Percentiles rank a stretch among this genome's conserved stretches.
phyloP scores from a whole-genome alignment of 2,888 invertebrate genomes.

The Orthosia incerta region DNA sequence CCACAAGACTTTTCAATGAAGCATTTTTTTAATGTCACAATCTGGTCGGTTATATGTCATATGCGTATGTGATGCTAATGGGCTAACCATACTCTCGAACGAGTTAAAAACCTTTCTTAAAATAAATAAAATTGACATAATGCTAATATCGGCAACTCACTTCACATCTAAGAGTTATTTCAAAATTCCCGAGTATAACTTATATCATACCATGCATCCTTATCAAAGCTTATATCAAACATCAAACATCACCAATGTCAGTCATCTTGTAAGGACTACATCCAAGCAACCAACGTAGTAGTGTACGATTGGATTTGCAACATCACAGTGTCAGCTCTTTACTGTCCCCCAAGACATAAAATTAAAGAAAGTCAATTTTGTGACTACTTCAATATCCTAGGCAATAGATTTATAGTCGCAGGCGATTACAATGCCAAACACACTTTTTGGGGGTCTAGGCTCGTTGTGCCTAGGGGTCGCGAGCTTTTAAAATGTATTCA shows the following conservation, averaged over 20 bases:
- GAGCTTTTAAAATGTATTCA: not conserved
- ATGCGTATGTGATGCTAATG: constrained; percentile 7
- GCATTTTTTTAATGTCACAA: too few species aligned
- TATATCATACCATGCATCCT: too few species aligned
- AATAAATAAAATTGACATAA: constrained; percentile 6
- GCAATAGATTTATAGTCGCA: not conserved
- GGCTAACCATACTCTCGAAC: constrained; percentile 2
- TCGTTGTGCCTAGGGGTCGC: too few species aligned
- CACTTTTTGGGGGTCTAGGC: not conserved
- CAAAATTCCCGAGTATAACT: too few species aligned
- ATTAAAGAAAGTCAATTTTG: not conserved
- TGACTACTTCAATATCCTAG: not conserved
- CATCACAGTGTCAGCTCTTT: not conserved
- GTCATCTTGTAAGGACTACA: not conserved
- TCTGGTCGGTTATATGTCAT: not conserved
- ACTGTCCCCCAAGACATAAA: too few species aligned
- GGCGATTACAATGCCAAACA: not conserved
- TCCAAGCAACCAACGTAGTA: not conserved
- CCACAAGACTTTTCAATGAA: too few species aligned
- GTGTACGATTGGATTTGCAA: not conserved
- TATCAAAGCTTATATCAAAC: not conserved
- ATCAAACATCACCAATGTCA: too few species aligned
- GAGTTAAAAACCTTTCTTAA: constrained; percentile 7
- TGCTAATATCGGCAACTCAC: not conserved
- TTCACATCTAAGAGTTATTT: not conserved